phyloP scores from a whole-genome alignment of 2,797 vertebrate genomes.

The Acrocephalus scirpaceus region DNA sequence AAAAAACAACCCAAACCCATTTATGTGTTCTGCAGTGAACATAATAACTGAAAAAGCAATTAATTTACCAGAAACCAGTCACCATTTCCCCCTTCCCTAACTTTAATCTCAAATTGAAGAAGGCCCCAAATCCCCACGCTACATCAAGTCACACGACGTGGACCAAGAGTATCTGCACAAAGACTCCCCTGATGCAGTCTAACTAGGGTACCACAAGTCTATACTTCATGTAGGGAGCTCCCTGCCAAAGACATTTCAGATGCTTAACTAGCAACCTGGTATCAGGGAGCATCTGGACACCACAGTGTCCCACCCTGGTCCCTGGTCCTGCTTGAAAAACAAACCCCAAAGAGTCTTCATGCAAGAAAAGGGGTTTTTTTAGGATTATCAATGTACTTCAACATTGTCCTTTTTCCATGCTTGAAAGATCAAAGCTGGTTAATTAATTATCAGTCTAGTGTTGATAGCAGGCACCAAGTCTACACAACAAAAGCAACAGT shows the following conservation, averaged over 20 bases:
- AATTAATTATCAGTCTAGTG: neutral
- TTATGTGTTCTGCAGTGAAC: neutral
- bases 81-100: neutral
- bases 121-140: neutral
- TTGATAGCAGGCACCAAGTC: neutral
- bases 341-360: neutral
- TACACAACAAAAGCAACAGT: neutral
- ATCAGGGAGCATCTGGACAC: neutral
- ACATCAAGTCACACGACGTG: rapidly evolving
- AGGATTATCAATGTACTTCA: neutral
- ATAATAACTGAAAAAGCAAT: neutral
- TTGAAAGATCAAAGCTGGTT: neutral
- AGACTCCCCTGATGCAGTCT: neutral
- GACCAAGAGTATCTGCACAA: neutral
- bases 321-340: neutral
- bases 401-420: rapidly evolving
- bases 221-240: neutral
- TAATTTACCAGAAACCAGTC: neutral
- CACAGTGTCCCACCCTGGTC: neutral
- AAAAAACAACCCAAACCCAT: neutral
- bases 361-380: neutral
- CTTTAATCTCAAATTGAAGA: neutral
- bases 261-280: neutral
- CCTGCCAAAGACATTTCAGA: neutral
- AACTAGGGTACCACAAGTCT: neutral